Conservation (phyloP, 2,113 vertebrate genomes). For the Ancistrus triradiatus region DNA sequence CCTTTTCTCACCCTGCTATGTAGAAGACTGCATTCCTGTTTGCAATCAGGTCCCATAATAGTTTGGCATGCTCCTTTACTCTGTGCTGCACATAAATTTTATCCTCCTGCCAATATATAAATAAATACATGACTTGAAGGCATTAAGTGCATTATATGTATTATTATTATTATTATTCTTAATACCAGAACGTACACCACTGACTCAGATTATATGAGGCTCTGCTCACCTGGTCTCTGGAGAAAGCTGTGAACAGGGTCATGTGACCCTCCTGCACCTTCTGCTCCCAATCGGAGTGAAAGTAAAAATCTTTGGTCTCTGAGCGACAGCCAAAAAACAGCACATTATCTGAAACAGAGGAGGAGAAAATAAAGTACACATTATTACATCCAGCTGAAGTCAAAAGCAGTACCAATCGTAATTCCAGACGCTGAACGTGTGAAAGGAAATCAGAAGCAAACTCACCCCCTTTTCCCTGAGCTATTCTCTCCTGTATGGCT, state of each 20-base stretch:
- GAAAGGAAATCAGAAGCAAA: background rate
- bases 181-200: too few relatives aligned
- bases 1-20: conserved; percentile 83
- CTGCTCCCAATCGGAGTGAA: conserved; percentile 78
- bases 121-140: too few relatives aligned
- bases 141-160: too few relatives aligned
- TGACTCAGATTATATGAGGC: too few relatives aligned
- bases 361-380: background rate
- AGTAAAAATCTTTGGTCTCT: conserved; percentile 84
- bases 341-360: conserved; percentile 68
- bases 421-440: background rate
- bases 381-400: background rate
- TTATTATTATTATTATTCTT: too few relatives aligned
- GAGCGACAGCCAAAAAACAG: conserved; percentile 90
- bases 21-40: conserved; percentile 69
- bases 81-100: conserved; percentile 92
- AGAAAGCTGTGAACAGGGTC: conserved; percentile 85
- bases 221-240: conserved; percentile 84
- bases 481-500: conserved; percentile 78
- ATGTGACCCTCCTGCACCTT: conserved; percentile 66
- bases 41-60: conserved; percentile 83
- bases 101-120: conserved; percentile 69
- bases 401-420: background rate
- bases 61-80: conserved; percentile 66
- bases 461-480: conserved; percentile 70